Conservation (phyloP, 2,797 vertebrate genomes). For the Pristis pectinata region DNA sequence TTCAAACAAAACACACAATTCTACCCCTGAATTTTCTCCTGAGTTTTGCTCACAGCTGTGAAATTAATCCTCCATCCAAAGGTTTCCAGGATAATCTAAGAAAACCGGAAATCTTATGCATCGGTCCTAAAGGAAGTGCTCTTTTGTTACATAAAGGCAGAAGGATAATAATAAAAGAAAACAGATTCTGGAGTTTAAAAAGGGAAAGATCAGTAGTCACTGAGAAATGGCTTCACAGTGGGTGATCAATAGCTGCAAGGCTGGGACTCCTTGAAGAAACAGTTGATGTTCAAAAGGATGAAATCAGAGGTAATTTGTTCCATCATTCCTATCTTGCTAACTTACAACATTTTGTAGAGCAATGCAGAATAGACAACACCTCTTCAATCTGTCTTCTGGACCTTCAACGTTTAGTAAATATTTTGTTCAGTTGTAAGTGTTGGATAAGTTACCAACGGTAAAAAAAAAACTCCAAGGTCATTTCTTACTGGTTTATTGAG, state of each 20-base stretch:
- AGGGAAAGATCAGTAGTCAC: not conserved
- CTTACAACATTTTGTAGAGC: not conserved
- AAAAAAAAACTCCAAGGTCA: not conserved
- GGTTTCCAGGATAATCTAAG: not conserved
- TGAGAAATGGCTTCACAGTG: not conserved
- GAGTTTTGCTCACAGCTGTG: too few relatives aligned
- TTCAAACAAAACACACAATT: not conserved
- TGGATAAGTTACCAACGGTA: not conserved
- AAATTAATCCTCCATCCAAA: not conserved
- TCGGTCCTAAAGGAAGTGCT: not conserved
- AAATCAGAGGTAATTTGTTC: not conserved
- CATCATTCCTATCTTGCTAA: not conserved
- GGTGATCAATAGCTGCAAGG: not conserved
- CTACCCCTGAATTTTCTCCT: not conserved
- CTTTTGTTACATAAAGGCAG: not conserved
- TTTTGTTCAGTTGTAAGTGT: not conserved
- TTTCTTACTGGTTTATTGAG: not conserved
- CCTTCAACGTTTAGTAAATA: not conserved
- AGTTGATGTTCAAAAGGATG: not conserved
- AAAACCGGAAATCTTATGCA: not conserved
- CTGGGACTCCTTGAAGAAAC: not conserved
- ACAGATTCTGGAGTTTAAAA: not conserved
- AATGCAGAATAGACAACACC: not conserved
- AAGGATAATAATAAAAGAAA: not conserved
- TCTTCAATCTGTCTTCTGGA: not conserved